Base-by-base conservation (phyloP, 2,113 vertebrate species). In the Mola mola region DNA sequence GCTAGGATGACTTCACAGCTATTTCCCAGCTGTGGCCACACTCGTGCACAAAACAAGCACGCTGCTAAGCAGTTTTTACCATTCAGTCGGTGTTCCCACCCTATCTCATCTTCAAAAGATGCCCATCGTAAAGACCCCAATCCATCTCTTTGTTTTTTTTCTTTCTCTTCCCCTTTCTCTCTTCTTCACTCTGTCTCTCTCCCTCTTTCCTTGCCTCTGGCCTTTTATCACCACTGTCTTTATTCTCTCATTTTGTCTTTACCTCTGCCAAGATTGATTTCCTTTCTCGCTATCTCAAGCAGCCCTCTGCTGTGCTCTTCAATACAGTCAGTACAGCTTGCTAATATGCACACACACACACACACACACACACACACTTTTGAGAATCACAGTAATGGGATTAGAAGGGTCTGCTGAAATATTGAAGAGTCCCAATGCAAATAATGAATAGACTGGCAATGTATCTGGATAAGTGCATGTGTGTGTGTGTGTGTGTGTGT, bases 21-120 rank as follows among this genome's bases (percentile, higher is more conserved):
- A 93, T 93, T 87, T 76, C 69, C 55, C 88, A 87, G 84, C 90
- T 88, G 84, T 89, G 72, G 66, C 63, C 44, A 37, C 58, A 65
- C 38, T 46, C 34, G 60, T 57, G 63, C 51, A 67, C 48, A 55
- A 33, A 48, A 75, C 40, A 19, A 0, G 5, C 7, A 31, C 67
- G 48, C 42, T 8, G 33, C 25, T 12, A 42, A 48, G 47, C 49
- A 40, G 55, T 78, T 52, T 67, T 28, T 50, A 62, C 28, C 36
- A 41, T 58, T 72, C 63, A 81, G 41, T 56, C 63, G 53, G 17
- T 34, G 71, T 72, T 82, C 85, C 90, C 78, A 88, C 80, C 81
- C 42, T 1, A 76, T 80, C 73, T 84, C 68, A 87, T 85, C 86
- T 89, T 91, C 82, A 25, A 65, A 44, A 77, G 51, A 60, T 66